These are phyloP conservation scores for Eulemur rufifrons DNA, from an alignment of 2,113 vertebrate genomes.

Conservation along the genomic window DNA sequence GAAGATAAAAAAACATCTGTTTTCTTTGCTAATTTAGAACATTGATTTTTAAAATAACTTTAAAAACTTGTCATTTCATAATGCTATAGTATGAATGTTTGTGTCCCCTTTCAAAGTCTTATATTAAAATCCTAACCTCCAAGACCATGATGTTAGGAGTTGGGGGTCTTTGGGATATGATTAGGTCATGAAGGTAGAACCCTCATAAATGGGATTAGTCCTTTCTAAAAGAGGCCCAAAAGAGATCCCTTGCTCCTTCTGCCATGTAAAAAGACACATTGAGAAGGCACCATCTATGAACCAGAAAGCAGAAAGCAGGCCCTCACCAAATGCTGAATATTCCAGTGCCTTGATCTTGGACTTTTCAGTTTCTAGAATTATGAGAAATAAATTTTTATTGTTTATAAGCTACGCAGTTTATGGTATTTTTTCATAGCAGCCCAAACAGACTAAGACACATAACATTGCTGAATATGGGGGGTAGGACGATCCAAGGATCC, in stretches of 20 bases:
- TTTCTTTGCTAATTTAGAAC: background rate
- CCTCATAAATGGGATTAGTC: background rate
- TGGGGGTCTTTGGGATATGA: too few relatives aligned
- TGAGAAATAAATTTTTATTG: background rate
- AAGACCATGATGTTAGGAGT: too few relatives aligned
- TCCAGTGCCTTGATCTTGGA: background rate
- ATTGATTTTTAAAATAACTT: background rate
- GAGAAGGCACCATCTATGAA: background rate
- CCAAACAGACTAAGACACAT: background rate
- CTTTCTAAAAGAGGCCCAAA: background rate
- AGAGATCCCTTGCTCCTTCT: background rate
- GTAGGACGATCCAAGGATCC: background rate
- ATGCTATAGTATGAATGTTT: background rate
- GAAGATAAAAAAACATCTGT: background rate
- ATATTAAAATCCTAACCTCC: too few relatives aligned
- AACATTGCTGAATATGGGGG: background rate
- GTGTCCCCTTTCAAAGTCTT: too few relatives aligned
- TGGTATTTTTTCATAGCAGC: background rate
- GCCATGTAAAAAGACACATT: background rate
- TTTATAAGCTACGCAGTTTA: background rate
- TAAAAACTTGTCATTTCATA: background rate
- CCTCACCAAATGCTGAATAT: background rate
- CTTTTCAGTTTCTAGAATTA: background rate
- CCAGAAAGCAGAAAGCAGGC: background rate
- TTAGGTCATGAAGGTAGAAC: background rate